Evolutionary conservation across 2,797 vertebrate genomes (phyloP), one percentile per base, ranked within the genome.

Genomic region (Gastrophryne carolinensis): DNA sequence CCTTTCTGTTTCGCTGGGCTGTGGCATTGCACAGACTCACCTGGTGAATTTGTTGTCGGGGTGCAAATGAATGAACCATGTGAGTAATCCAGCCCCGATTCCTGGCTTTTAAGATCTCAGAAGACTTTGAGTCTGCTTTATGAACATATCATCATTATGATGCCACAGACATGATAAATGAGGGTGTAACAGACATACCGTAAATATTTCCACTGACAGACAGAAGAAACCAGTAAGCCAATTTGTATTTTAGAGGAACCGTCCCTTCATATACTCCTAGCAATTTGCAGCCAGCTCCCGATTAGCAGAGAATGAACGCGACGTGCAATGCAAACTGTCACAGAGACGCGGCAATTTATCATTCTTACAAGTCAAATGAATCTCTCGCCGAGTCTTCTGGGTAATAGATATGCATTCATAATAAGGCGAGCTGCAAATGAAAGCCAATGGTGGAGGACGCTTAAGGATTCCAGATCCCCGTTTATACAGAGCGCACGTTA

Each of bases 321-420:
- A 44, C 15, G 39, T 44, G 39, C 15, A 44, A 44, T 15, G 17
- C 17, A 44, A 44, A 44, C 17, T 60, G 39, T 19, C 23, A 47
- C 27, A 17, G 34, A 58, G 67, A 26, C 49, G 44, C 8, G 58
- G 54, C 19, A 26, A 71, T 71, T 71, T 60, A 58, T 71, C 68
- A 60, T 60, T 19, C 39, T 4, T 29, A 47, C 67, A 70, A 44
- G 10, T 21, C 58, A 24, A 60, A 71, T 49, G 12, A 41, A 15
- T 58, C 26, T 71, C 68, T 29, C 27, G 6, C n/a, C 4, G 34
- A 47, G 49, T 49, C 56, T 30, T 58, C 54, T 71, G 54, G 54
- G 29, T 9, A 27, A 50, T 66, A 23, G 10, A 58, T 30, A 60
- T 24, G 24, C 34, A 15, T 15, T 32, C 47, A 47, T 58, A 32